Evolutionary conservation across 2,113 vertebrate species (phyloP), one percentile per base, ranked within the genome.

Genomic region (Saguinus midas): DNA sequence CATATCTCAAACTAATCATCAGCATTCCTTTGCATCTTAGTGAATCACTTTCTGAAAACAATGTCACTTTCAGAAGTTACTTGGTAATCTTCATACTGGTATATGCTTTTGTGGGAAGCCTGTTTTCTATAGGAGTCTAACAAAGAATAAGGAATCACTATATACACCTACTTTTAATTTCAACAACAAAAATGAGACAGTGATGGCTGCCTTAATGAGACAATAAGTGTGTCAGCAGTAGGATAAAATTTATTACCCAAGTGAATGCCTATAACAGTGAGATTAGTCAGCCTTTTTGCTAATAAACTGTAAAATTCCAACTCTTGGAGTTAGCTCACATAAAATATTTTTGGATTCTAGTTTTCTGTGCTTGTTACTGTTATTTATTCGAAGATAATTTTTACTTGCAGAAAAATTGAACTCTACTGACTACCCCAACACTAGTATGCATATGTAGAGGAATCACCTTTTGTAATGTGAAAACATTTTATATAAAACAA

Each of bases 401-500:
- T 8, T 18, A 61, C 29, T n/a, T 48, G 16, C 25, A 92, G 80
- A 90, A 91, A 80, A 90, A 16, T 20, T 87, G 57, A 97, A 87
- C 37, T 58, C 20, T 50, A 81, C 5, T 57, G 78, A 87, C 43
- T 87, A 70, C 2, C 1, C 16, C 86, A 88, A 91, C 55, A 88
- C 88, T 85, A 52, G 6, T 32, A 23, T 52, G 23, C 5, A 70
- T 21, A 48, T 45, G 40, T 0, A 88, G 37, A 78, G 29, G 13
- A 91, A 90, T 90, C 29, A 27, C 72, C 29, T 76, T 70, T 3
- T 0, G 25, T 92, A 64, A 87, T 87, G 84, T 87, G 48, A 90
- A 92, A 97, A 88, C 64, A 92, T n/a, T 92, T 95, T 50, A 91
- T 96, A 90, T 94, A 81, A 94, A 96, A 27, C 23, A 91, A 96